phyloP scores from a whole-genome alignment of 1,140 invertebrate genomes.

The Hypothenemus hampei region DNA sequence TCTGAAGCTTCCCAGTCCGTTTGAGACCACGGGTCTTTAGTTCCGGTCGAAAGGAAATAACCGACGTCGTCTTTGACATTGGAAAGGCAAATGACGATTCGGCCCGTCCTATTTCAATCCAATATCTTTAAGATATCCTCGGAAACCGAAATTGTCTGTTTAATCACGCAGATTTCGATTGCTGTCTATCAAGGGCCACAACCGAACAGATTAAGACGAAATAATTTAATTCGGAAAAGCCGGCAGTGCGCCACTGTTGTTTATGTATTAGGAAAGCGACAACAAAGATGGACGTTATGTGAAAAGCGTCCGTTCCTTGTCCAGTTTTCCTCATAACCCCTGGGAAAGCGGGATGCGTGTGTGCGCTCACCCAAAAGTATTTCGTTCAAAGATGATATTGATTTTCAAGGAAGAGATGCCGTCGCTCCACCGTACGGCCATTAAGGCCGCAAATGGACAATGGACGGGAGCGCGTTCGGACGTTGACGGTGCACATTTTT shows the following conservation, averaged over 20 bases:
- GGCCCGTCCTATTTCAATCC: conserved; percentile 24
- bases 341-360: conserved; percentile 43
- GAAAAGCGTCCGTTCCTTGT: conserved; percentile 9
- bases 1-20: conserved; percentile 19
- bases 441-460: conserved; percentile 23
- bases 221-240: too few species aligned
- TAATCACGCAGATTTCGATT: conserved; percentile 2
- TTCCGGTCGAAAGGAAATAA: conserved; percentile 26
- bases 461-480: conserved; percentile 1
- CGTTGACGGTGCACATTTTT: conserved; percentile 21
- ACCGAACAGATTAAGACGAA: too few species aligned
- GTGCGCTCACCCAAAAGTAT: conserved; percentile 46
- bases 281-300: conserved; percentile 13
- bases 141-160: conserved; percentile 1
- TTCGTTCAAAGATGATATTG: conserved; percentile 47
- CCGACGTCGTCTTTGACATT: conserved; percentile 21
- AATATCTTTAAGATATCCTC: conserved; percentile 15
- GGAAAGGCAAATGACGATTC: conserved; percentile 26
- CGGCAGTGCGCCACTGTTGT: conserved; percentile 2
- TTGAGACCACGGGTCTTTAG: conserved; percentile 24
- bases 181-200: too few species aligned
- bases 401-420: conserved; percentile 42
- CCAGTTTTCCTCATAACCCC: conserved; percentile 27
- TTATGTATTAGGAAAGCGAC: conserved; percentile 8
- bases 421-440: conserved; percentile 15